Percentiles rank a stretch among this genome's conserved stretches.
phyloP scores from a whole-genome alignment of 1,140 invertebrate species.

The Leptopilina clavipes region DNA sequence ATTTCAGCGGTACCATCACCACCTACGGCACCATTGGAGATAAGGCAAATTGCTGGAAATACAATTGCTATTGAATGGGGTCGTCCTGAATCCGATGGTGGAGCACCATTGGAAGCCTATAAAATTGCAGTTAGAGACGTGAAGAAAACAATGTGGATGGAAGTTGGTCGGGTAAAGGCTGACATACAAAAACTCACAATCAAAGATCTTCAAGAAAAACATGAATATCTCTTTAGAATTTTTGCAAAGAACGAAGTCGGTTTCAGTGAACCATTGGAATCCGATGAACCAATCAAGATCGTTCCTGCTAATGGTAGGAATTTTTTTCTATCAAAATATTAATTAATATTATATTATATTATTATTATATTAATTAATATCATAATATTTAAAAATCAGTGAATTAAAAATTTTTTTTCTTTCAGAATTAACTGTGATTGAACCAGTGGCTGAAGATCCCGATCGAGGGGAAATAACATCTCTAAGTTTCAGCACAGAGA shows the following conservation, averaged over 20 bases:
- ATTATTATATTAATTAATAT: too few relatives aligned
- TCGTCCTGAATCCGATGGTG: slow-evolving; percentile 93
- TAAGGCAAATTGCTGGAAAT: slow-evolving; percentile 86
- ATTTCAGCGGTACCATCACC: slow-evolving; percentile 88
- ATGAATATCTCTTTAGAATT: slow-evolving; percentile 92
- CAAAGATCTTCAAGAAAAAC: slow-evolving; percentile 90
- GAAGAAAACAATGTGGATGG: slow-evolving; percentile 96
- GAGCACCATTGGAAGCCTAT: slow-evolving; percentile 91
- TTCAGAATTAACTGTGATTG: slow-evolving; percentile 72
- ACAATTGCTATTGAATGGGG: slow-evolving; percentile 94
- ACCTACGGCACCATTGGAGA: slow-evolving; percentile 91
- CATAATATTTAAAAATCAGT: neutral
- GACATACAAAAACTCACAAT: slow-evolving; percentile 89
- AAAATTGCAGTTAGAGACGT: slow-evolving; percentile 94
- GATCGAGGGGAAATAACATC: slow-evolving; percentile 82
- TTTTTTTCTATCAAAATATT: slow-evolving; percentile 22
- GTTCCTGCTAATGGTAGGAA: slow-evolving; percentile 84
- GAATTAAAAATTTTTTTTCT: slow-evolving; percentile 18
- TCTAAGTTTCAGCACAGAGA: slow-evolving; percentile 88
- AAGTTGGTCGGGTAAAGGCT: slow-evolving; percentile 90
- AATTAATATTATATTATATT: too few relatives aligned
- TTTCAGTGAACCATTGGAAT: slow-evolving; percentile 93
- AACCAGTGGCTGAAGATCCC: slow-evolving; percentile 77
- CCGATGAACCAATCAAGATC: slow-evolving; percentile 93
- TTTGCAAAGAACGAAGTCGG: slow-evolving; percentile 97